Percentiles rank a stretch among this genome's conserved stretches.
Conservation (phyloP, 2,888 invertebrate genomes). For the Hyles lineata region DNA sequence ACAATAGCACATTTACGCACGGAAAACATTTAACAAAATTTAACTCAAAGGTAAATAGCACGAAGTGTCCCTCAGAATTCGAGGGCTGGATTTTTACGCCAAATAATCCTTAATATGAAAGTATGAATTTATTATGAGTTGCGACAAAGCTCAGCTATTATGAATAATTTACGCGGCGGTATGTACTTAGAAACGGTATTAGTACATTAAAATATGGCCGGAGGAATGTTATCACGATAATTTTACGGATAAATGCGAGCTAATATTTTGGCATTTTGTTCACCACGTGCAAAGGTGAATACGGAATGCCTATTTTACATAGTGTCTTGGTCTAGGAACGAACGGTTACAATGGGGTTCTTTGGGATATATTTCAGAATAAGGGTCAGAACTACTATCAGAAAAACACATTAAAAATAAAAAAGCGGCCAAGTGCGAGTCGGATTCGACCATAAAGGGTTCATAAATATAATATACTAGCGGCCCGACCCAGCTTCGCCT, state of each 20-base stretch:
- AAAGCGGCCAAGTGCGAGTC: too few species aligned
- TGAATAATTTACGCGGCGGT: conserved; percentile 24
- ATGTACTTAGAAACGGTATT: not conserved
- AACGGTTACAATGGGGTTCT: too few species aligned
- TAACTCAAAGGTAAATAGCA: conserved; percentile 8
- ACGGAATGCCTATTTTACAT: too few species aligned
- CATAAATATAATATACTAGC: too few species aligned
- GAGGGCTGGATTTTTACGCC: conserved; percentile 21
- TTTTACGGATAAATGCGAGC: not conserved
- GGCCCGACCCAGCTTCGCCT: too few species aligned
- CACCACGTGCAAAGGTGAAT: not conserved
- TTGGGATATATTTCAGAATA: too few species aligned
- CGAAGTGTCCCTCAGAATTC: conserved; percentile 20
- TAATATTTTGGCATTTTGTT: not conserved
- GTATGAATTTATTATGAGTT: conserved; percentile 30
- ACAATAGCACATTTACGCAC: not conserved
- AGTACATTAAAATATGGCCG: conserved; percentile 5
- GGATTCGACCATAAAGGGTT: too few species aligned
- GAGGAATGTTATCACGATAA: not conserved
- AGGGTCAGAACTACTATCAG: too few species aligned
- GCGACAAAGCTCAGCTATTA: conserved; percentile 27
- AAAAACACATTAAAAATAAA: too few species aligned
- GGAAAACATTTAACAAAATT: not conserved
- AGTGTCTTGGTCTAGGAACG: too few species aligned
- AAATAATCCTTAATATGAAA: conserved; percentile 29